A percentile compares a stretch with the other conserved stretches of the same genome.
Conservation (phyloP, 30 jellyfish, hydroid and myxozoan species). For the Hydractinia echinata region DNA sequence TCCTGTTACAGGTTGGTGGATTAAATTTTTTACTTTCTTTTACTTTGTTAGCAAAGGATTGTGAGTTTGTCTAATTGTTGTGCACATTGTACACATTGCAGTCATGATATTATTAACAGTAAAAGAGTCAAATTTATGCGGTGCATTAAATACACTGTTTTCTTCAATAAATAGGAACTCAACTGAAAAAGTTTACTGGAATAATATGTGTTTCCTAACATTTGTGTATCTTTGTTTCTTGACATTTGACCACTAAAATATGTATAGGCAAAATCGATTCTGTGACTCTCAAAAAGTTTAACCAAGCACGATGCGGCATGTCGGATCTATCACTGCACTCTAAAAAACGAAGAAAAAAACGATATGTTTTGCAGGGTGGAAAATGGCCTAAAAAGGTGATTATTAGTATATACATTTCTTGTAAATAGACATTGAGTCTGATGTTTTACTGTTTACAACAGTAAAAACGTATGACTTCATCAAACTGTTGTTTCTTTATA, state of each 20-base stretch:
- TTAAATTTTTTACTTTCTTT: too few relatives aligned
- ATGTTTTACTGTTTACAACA: neutral
- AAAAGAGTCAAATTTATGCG: neutral
- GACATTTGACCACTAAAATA: neutral
- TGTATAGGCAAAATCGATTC: slow-evolving; percentile 39
- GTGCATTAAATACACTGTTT: too few relatives aligned
- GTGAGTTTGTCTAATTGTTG: neutral
- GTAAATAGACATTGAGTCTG: too few relatives aligned
- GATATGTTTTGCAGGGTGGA: slow-evolving; percentile 79
- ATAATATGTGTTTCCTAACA: too few relatives aligned
- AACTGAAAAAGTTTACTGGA: too few relatives aligned
- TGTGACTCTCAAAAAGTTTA: slow-evolving; percentile 40
- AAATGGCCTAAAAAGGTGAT: slow-evolving; percentile 73
- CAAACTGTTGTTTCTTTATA: slow-evolving; percentile 3
- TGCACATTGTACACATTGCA: neutral
- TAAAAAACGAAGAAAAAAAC: slow-evolving; percentile 17
- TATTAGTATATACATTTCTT: too few relatives aligned
- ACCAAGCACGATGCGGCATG: slow-evolving; percentile 84
- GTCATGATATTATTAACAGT: neutral
- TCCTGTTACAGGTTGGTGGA: slow-evolving; percentile 31
- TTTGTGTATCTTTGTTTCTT: neutral
- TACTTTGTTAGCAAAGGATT: too few relatives aligned
- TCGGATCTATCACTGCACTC: slow-evolving; percentile 36
- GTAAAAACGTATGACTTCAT: neutral
- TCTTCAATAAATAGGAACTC: too few relatives aligned